Base-by-base conservation (phyloP, 2,797 vertebrate genomes). In the Carcharodon carcharias region DNA sequence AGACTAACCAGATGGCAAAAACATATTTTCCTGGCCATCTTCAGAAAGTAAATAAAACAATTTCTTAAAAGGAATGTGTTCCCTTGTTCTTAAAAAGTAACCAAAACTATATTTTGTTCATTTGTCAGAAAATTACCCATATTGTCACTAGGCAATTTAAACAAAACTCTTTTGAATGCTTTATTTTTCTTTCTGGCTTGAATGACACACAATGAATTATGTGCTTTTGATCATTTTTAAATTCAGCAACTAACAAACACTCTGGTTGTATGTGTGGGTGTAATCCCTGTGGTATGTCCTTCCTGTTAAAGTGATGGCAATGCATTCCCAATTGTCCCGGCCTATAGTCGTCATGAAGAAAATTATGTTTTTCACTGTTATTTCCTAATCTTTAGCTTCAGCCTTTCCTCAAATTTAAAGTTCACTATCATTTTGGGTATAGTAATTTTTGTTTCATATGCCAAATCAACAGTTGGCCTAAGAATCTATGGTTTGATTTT, bases 61-160 rank as follows among this genome's bases (percentile, higher is more conserved):
- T 93, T 93, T 93, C 11, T 45, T 23, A 3, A 3, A 67, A 45
- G 91, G 18, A 67, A 67, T 93, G 63, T 67, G 21, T 93, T 93
- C 61, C 0, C 40, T 67, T 26, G 18, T 65, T 93, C 91, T 26
- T 45, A 67, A 65, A 67, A 9, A 40, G 63, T 67, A 45, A 40
- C 63, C n/a, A 40, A 40, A 67, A 93, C 91, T 93, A 65, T 93
- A 21, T 93, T 93, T 63, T 63, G 58, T n/a, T 63, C 89, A 92
- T 63, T 63, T 92, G 61, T 92, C 56, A 65, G 16, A 58, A 56
- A 58, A 92, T 67, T 16, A 45, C 91, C n/a, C n/a, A 67, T 8
- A 61, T 35, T 91, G 45, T 69, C 65, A 69, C 65, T 45, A 1
- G 14, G 18, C 45, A 73, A 28, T 95, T 88, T 54, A 35, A 73